A percentile compares a stretch with the other conserved stretches of the same genome.
These are phyloP conservation scores for Nephrotoma guestfalica DNA, from an alignment of 2,888 invertebrate species.

Conservation along the genomic window DNA sequence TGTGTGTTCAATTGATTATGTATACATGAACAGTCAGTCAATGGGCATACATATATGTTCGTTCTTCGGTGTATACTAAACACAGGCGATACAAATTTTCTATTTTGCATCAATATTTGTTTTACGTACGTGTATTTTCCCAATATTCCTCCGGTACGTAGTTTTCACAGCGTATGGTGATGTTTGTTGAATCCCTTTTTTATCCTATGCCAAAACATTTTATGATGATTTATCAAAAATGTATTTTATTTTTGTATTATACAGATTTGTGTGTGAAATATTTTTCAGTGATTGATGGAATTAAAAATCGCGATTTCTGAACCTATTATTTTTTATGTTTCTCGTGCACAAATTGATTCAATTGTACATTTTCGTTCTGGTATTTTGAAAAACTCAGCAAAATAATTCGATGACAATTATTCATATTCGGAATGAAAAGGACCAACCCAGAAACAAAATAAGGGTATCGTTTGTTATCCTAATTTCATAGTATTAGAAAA, in stretches of 20 bases:
- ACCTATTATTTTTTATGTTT: background rate
- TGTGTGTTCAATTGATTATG: background rate
- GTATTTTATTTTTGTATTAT: background rate
- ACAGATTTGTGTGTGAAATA: background rate
- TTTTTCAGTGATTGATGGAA: background rate
- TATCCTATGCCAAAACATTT: background rate
- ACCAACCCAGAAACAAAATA: no score
- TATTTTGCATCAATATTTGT: background rate
- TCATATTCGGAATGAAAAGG: background rate
- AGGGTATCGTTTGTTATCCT: no score
- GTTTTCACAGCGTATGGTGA: background rate
- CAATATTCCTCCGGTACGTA: background rate
- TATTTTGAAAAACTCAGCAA: background rate
- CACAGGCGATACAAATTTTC: background rate
- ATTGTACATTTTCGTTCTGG: background rate
- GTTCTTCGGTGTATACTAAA: background rate
- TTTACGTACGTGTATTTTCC: background rate
- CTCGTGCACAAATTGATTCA: background rate
- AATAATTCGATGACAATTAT: background rate
- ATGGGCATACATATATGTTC: background rate
- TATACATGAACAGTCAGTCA: background rate
- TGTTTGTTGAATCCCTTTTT: background rate
- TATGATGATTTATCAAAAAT: background rate
- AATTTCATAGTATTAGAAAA: no score
- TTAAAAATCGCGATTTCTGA: background rate